Conservation (phyloP, 2,113 vertebrate species). For the Odobenus rosmarus region DNA sequence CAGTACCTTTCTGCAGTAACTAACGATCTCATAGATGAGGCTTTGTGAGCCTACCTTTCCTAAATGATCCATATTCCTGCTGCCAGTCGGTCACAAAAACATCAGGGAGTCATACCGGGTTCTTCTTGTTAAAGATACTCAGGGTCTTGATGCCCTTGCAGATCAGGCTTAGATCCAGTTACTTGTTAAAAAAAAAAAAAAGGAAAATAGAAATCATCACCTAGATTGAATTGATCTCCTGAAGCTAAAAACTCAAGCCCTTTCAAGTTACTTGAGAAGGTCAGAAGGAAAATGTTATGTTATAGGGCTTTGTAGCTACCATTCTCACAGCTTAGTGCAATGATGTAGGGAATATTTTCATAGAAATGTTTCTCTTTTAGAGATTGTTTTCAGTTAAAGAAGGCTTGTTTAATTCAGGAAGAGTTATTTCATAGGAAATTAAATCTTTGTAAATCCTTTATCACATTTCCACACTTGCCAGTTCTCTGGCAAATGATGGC, state of each 20-base stretch:
- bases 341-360: conserved; percentile 12
- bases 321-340: background rate
- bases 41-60: conserved; percentile 1
- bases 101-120: background rate
- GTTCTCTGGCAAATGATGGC: conserved; percentile 62
- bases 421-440: conserved; percentile 71
- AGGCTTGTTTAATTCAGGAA: conserved; percentile 69
- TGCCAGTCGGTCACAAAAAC: background rate
- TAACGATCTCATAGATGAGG: background rate
- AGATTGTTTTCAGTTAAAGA: conserved; percentile 67
- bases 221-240: conserved; percentile 50
- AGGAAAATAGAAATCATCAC: conserved; percentile 35
- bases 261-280: conserved; percentile 65
- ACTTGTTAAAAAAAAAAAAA: conserved; percentile 33
- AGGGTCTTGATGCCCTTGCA: background rate
- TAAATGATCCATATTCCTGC: background rate
- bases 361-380: conserved; percentile 53
- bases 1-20: background rate
- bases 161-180: conserved; percentile 7
- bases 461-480: conserved; percentile 73
- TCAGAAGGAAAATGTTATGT: background rate
- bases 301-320: background rate
- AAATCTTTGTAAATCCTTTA: conserved; percentile 71
- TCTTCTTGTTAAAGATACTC: background rate
- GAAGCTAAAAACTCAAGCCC: conserved; percentile 38